Evolutionary conservation across 2,797 vertebrate genomes (phyloP), one percentile per base, ranked within the genome.

Genomic region (Brachyrhaphis roseni): DNA sequence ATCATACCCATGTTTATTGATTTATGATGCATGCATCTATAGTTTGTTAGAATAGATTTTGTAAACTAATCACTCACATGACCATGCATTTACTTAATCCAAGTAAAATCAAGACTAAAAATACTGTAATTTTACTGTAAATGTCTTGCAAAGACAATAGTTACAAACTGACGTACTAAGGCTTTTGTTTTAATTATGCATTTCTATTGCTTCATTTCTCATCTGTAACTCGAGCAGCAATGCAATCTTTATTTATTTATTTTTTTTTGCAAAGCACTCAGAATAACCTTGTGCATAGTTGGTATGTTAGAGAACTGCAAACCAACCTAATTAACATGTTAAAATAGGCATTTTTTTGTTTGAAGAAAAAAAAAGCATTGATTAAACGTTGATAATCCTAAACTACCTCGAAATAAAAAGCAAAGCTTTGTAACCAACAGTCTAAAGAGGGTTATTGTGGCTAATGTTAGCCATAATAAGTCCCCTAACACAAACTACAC

Each of bases 381-480:
- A 28, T 43, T n/a, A 6, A n/a, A 82, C 75, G 39, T 59, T 43
- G 46, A 74, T 85, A 18, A 72, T 55, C 55, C 20, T 11, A 51
- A 79, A 83, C 36, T 64, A 55, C 84, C 82, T 79, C 71, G 5
- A 46, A 55, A 8, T 46, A 74, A 78, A 83, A 76, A 72, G 93
- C 89, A 89, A 90, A 90, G 90, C 91, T 66, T 62, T 85, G 86
- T 80, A 71, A 84, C 73, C 79, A 86, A 84, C 84, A 84, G 82
- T 78, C 80, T 84, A 53, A 71, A 86, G 82, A 82, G 83, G 86
- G 81, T 75, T 82, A 76, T 82, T 85, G 16, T 11, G 82, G 94
- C 92, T 93, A 94, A 84, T 88, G 85, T 84, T 94, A 94, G 93
- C 93, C 87, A 80, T 49, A 87, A 91, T 88, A 92, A 94, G 89